Conservation (phyloP, 2,888 invertebrate species). For the Epistrophella euchroma region DNA sequence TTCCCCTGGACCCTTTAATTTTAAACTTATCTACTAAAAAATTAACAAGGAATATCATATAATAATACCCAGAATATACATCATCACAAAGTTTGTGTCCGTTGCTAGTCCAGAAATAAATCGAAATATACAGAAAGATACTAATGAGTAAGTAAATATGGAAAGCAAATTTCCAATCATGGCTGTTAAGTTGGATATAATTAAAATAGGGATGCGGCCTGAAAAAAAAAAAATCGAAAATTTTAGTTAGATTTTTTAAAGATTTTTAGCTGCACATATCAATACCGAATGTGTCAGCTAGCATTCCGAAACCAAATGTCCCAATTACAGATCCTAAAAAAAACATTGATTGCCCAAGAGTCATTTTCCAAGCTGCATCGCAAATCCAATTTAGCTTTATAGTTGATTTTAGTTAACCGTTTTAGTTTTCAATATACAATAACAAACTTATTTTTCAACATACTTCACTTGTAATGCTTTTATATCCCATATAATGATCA, state of each 20-base stretch:
- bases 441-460: slow-evolving; percentile 66
- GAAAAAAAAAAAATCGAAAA: neutral
- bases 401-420: neutral
- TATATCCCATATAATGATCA: slow-evolving; percentile 85
- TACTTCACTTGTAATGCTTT: slow-evolving; percentile 87
- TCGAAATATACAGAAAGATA: slow-evolving; percentile 84
- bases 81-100: slow-evolving; percentile 87
- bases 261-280: neutral
- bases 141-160: slow-evolving; percentile 83
- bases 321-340: slow-evolving; percentile 87
- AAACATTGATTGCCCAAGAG: slow-evolving; percentile 86
- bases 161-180: slow-evolving; percentile 85
- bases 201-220: slow-evolving; percentile 85
- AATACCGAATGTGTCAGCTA: slow-evolving; percentile 85
- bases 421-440: neutral
- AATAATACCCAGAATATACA: slow-evolving; percentile 86
- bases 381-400: slow-evolving; percentile 85
- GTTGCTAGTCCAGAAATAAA: slow-evolving; percentile 86
- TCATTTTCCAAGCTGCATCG: slow-evolving; percentile 85
- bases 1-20: too few species aligned
- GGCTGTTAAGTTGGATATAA: slow-evolving; percentile 85
- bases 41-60: neutral
- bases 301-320: slow-evolving; percentile 85
- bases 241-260: neutral
- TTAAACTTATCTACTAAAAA: neutral